Evolutionary conservation across 2,797 vertebrate genomes (phyloP), one percentile per base, ranked within the genome.

Genomic region (Cyprinella venusta): DNA sequence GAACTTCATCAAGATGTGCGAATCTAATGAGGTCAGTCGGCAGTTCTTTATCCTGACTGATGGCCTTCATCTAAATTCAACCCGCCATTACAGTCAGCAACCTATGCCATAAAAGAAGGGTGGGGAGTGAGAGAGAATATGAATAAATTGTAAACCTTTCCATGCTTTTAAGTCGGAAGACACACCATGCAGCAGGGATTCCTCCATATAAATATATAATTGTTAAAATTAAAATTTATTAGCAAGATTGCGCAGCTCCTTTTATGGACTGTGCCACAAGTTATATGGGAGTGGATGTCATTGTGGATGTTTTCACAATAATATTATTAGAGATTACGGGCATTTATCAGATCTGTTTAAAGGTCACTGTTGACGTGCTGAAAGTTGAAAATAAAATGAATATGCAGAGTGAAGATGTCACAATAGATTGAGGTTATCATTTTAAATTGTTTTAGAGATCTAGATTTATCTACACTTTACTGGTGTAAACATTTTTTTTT

Each of bases 1-100:
- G 88, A 98, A 96, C 90, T 98, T 99, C 91, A 67, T 93, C 85
- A 96, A 96, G 91, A 96, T 99, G 97, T 99, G 98, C 79, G 96
- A 97, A 87, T 99, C 98, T 85, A 97, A 96, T 64, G 98, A 99
- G 95, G 98, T 99, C 87, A 94, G 93, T 90, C 26, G 52, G 65
- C 76, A 61, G 36, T 36, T 15, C 67, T 85, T 65, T 77, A 78
- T 79, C 16, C 52, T 69, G 13, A 63, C 59, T 56, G 21, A 75
- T 79, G 30, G 52, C 21, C 36, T 74, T 71, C 48, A 65, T 71
- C 45, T 59, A 36, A 21, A 52, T 74, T 69, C 50, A 42, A 5
- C 69, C 65, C 30, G 56, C 63, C 40, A 38, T 52, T 78, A 24
- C 30, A 70, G 61, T 50, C 50, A 33, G 45, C 19, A 3, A 65